Base-by-base conservation (phyloP, 2,888 invertebrate species). In the Latheticus oryzae region DNA sequence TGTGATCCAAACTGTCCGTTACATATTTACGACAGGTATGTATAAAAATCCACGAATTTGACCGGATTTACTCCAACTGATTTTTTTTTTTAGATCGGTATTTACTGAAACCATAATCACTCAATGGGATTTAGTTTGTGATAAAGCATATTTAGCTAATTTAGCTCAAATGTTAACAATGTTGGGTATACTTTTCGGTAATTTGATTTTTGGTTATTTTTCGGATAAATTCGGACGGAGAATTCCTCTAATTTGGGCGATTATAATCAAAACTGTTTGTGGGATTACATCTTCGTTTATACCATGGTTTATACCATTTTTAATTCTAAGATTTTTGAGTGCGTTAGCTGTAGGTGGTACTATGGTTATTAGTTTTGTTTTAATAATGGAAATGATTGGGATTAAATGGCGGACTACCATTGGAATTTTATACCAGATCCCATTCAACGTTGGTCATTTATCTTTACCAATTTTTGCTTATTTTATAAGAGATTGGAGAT, bases 171-270 rank as follows among this genome's bases (percentile, higher is more conserved):
- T 88, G 2, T 79, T 89, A 45, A 87, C 90, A 62, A 91, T 91
- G 91, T 78, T 87, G 37, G 91, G 91, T 3, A 86, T 91, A 56
- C 83, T 91, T 57, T 80, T 88, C 38, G 91, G 91, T 33, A 90
- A 88, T 70, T 84, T 91, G 77, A 67, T 85, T 40, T 91, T 91
- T 73, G 91, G 91, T 55, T 83, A 86, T 75, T 78, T 88, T 11
- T 85, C 91, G 7, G 91, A 91, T 80, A 87, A 85, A 90, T 90
- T 80, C 71, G 93, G 93, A 0, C 83, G 93, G 48, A 87, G 90
- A 65, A 78, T 83, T 57, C 90, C 91, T 1, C 83, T 93, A 68
- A 82, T 93, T 48, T 79, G 82, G 26, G 89, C 91, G 2, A 88
- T 93, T 8, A 79, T 89, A 32, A 79, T 91, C 21, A 92, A 93